Conservation (phyloP, 1,140 invertebrate genomes). For the Apis cerana region DNA sequence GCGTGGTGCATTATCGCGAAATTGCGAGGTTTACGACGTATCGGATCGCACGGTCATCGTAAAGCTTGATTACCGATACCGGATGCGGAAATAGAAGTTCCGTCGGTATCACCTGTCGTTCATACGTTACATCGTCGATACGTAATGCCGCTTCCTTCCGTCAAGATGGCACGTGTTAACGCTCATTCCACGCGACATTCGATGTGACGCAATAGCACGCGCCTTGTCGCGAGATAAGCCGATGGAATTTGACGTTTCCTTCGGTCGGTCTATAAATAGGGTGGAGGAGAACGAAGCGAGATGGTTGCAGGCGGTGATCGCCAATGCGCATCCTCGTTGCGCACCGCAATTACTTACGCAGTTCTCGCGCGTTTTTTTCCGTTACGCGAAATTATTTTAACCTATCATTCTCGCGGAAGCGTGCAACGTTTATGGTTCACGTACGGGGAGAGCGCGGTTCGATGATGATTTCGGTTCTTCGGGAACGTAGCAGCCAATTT, state of each 20-base stretch:
- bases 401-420: constrained; percentile 48
- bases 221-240: constrained; percentile 43
- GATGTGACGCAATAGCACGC: constrained; percentile 1
- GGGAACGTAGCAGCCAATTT: background rate
- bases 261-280: constrained; percentile 37
- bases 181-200: background rate
- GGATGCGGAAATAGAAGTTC: constrained; percentile 45
- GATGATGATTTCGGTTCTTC: constrained; percentile 20
- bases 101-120: constrained; percentile 24
- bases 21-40: constrained; percentile 3
- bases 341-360: constrained; percentile 52
- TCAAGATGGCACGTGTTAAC: constrained; percentile 6
- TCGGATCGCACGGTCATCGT: constrained; percentile 65
- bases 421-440: background rate
- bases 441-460: background rate
- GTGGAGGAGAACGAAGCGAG: constrained; percentile 40
- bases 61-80: constrained; percentile 63
- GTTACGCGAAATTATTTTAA: constrained; percentile 68
- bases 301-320: constrained; percentile 45
- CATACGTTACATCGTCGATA: constrained; percentile 29
- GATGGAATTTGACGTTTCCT: constrained; percentile 60
- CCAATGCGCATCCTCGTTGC: constrained; percentile 27
- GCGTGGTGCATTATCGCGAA: background rate
- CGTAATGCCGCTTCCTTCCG: constrained; percentile 29
- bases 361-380: constrained; percentile 32